Evolutionary conservation across 2,113 vertebrate species (phyloP).

Genomic region (Triplophysa tibetana): DNA sequence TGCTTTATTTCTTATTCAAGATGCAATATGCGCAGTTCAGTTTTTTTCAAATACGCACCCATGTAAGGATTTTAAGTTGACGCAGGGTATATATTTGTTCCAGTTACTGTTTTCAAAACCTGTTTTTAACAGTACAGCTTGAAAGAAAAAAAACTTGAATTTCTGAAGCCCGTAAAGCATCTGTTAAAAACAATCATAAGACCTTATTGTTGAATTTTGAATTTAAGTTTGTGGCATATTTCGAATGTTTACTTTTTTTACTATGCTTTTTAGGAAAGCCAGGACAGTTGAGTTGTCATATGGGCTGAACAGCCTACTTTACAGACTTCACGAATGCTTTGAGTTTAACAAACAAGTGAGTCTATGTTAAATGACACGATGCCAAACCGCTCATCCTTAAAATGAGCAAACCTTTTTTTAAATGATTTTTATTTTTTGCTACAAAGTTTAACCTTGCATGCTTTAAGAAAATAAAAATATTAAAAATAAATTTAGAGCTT

Average conservation of each 20-base stretch:
- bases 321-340: neutral
- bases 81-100: slow-evolving; percentile 10
- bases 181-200: neutral
- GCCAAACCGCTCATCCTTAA: slow-evolving; percentile 6
- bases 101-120: neutral
- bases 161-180: neutral
- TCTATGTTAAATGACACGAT: neutral
- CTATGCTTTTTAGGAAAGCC: slow-evolving; percentile 11
- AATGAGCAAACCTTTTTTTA: slow-evolving; percentile 6
- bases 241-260: slow-evolving; percentile 14
- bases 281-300: slow-evolving; percentile 1
- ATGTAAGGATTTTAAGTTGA: neutral
- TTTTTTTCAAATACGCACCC: neutral
- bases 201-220: neutral
- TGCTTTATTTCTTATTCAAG: neutral
- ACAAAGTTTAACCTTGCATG: slow-evolving; percentile 5
- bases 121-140: neutral
- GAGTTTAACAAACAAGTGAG: neutral
- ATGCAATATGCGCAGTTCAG: neutral
- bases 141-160: neutral
- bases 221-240: slow-evolving; percentile 17
- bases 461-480: neutral
- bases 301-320: slow-evolving; percentile 4
- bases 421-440: slow-evolving; percentile 4
- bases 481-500: neutral